Base-by-base conservation (phyloP, 2,888 invertebrate genomes). In the Alsophila aescularia region DNA sequence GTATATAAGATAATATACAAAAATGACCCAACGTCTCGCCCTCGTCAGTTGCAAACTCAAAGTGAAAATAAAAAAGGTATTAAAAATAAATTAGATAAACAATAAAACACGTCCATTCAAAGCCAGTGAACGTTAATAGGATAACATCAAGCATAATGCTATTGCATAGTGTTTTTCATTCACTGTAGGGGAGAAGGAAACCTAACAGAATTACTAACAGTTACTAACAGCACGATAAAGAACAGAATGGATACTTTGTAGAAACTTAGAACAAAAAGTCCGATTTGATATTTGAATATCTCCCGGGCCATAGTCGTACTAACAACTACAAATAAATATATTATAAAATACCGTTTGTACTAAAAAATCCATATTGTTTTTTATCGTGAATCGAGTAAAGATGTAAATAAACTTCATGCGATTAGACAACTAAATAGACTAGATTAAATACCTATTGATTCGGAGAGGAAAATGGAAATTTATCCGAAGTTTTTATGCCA, bases 11-110 rank as follows among this genome's bases (percentile, higher is more conserved):
- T 52, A 55, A n/a, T n/a, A 44, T 27, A 45, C 0, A 31, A 31
- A 36, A 35, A 13, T 58, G 71, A 84, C 83, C 86, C 85, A 83
- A 80, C 80, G 80, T 80, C 81, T 90, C 87, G 82, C 86, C 85
- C 88, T 84, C 83, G 52, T 58, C 75, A 67, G 66, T 76, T 77
- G 89, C 87, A 75, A 85, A 87, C 85, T 85, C 78, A 89, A 79
- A 80, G 72, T 72, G 69, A 77, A 65, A 66, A 66, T 67, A 74
- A 70, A 73, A 73, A 72, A 74, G 61, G 61, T 73, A 76, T 75
- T 72, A 74, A 79, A 74, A 79, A 67, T 64, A 74, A 77, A 77
- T 75, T 70, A 71, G 76, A 77, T 69, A 70, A 68, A 72, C 67
- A 67, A 66, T 69, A 71, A 47, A 44, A 71, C 79, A 88, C 81